Percentiles rank a stretch among this genome's conserved stretches.
These are phyloP conservation scores for Gymnocypris eckloni DNA, from an alignment of 2,797 vertebrate genomes.

Conservation along the genomic window DNA sequence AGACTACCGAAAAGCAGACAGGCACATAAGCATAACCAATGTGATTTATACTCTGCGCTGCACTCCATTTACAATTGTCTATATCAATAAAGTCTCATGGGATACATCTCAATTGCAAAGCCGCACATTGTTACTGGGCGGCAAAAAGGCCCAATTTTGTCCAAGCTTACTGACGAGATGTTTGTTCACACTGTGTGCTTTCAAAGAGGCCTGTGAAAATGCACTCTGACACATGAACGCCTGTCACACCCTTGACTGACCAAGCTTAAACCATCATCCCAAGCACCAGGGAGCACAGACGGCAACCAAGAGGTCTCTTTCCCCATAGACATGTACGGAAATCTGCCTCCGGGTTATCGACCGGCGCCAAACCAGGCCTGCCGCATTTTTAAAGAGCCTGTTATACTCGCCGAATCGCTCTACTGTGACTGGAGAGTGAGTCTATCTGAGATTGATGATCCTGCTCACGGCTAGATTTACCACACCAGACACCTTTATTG, in stretches of 20 bases:
- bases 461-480: slow-evolving; percentile 47
- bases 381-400: slow-evolving; percentile 37
- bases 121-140: background rate
- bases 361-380: slow-evolving; percentile 3
- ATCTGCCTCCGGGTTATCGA: slow-evolving; percentile 37
- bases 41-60: slow-evolving; percentile 17
- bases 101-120: slow-evolving; percentile 38
- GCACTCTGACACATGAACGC: background rate
- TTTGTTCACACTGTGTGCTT: background rate
- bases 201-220: slow-evolving; percentile 4
- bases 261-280: slow-evolving; percentile 16
- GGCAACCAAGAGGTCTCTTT: slow-evolving; percentile 6
- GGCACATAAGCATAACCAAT: slow-evolving; percentile 30
- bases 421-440: slow-evolving; percentile 43
- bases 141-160: background rate
- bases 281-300: slow-evolving; percentile 8
- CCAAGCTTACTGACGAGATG: background rate
- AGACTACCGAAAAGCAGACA: background rate
- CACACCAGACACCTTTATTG: slow-evolving; percentile 53
- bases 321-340: slow-evolving; percentile 25
- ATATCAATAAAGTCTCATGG: slow-evolving; percentile 42
- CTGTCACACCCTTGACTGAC: slow-evolving; percentile 21
- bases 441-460: slow-evolving; percentile 44
- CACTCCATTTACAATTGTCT: slow-evolving; percentile 40
- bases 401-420: slow-evolving; percentile 45